Percentiles rank a stretch among this genome's conserved stretches.
phyloP scores from a whole-genome alignment of 2,113 vertebrate genomes.

The Fulica atra region DNA sequence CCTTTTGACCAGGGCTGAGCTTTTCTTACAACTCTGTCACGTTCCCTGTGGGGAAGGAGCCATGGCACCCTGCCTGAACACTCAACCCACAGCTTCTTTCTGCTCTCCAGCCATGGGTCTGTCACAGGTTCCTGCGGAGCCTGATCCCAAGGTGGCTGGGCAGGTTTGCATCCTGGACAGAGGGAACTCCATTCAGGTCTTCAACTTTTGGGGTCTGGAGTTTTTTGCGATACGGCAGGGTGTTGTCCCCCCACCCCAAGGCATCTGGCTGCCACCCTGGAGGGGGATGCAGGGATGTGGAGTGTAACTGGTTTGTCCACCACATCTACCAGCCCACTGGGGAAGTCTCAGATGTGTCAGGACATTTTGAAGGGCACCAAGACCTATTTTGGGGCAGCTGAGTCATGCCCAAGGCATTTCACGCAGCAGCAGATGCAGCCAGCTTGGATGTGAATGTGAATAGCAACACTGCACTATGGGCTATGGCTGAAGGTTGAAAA shows the following conservation, averaged over 20 bases:
- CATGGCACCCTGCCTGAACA: rapidly evolving
- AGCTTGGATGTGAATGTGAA: neutral
- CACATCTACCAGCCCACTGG: neutral
- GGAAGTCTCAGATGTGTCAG: neutral
- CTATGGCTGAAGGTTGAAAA: neutral
- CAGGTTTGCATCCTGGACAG: neutral
- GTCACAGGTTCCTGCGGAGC: neutral
- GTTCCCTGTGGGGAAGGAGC: neutral
- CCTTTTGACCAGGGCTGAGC: neutral
- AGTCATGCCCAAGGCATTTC: neutral
- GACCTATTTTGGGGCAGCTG: neutral
- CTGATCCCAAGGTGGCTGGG: neutral
- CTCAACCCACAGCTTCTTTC: neutral
- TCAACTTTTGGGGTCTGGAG: neutral
- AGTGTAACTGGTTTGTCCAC: neutral
- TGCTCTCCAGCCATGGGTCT: neutral
- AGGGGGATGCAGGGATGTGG: neutral
- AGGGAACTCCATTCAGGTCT: neutral
- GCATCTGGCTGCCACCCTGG: neutral
- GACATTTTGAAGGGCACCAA: neutral
- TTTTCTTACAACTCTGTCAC: neutral
- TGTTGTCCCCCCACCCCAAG: rapidly evolving
- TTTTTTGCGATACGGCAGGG: rapidly evolving
- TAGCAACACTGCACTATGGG: rapidly evolving
- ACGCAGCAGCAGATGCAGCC: neutral